Base-by-base conservation (phyloP, 1,140 invertebrate genomes). In the Anastatus disparis region DNA sequence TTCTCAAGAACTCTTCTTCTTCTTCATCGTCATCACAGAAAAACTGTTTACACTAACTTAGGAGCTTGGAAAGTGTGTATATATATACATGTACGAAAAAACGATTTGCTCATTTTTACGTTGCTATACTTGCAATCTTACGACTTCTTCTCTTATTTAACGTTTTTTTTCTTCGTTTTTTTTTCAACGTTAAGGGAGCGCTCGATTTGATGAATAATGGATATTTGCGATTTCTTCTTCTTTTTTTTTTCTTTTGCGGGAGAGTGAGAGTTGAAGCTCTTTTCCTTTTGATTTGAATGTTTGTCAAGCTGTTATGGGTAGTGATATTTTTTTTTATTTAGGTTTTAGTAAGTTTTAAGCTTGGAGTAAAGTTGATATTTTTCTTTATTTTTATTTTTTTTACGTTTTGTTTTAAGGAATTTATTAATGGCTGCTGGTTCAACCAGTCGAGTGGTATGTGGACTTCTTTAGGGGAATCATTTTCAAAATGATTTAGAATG, bases 101-200 rank as follows among this genome's bases (percentile, higher is more conserved):
- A 46, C 62, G 62, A 63, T 64, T 53, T 53, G 62, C 62, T 52
- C 62, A 64, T 44, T 50, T 64, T 63, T 63, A 63, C 61, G 58
- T 27, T 13, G 55, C 53, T 42, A 13, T 40, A n/a, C 8, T 3
- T 46, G 24, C 38, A 13, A 58, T 24, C 40, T 26, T 15, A 20
- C 40, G 15, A 2, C 35, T 66, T 66, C 58, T 20, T 20, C 12
- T 15, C 22, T 58, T n/a, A n/a, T 58, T 58, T 55, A 26, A 22
- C 48, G 31, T 22, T 53, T 53, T 59, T n/a, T n/a, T n/a, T n/a
- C n/a, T n/a, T n/a, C 31, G 13, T 0, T 17, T 56, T 38, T 1
- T 10, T 17, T 56, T 3, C 29, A 17, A 9, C 44, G 27, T 15
- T 52, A 53, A 66, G 63, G 22, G 53, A 44, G 40, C 20, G 12